Base-by-base conservation (phyloP, 1,140 invertebrate genomes). In the Colletes gigas region DNA sequence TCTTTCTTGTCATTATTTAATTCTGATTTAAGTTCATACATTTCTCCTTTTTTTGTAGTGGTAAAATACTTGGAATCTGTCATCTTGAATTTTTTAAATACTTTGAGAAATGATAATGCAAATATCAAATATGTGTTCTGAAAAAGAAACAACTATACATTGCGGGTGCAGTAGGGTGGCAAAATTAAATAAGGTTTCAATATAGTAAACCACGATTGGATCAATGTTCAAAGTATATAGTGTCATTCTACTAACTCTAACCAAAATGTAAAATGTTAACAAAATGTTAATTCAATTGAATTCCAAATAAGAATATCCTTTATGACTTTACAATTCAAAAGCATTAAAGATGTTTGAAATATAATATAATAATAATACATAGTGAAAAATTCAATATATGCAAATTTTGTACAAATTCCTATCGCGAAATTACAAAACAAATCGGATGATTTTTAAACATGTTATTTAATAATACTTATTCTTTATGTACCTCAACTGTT, bases 1-100 rank as follows among this genome's bases (percentile, higher is more conserved):
- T 99, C 99, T 92, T 99, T 99, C 93, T 99, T 99, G 90, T 99
- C 99, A 95, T 98, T 99, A 92, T 99, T 99, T 17, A 99, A 94
- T 93, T 99, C 99, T 62, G 98, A 99, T 94, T 99, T 99, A 55
- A 99, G 94, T 94, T 99, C 98, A 94, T 99, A 99, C 90, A 99
- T 99, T 95, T 99, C 98, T 89, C 98, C 99, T 93, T 99, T 99
- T 94, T 99, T 99, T 77, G 99, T 99, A 81, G 99, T 99, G 9
- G 99, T 99, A 91, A 99, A 99, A 94, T 99, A 99, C 93, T 99
- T 99, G 62, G 99, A 99, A 94, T 99, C 99, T 62, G 99, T 99
- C 99, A 99, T 99, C 89, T 94, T 94, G 82, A 21, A 67, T 59
- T 81, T 71, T 76, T 21, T 15, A 39, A 19, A 14, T 41, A 17